A percentile compares a stretch with the other conserved stretches of the same genome.
These are phyloP conservation scores for Pachycephus smyrnensis DNA, from an alignment of 2,888 invertebrate genomes.

Conservation along the genomic window DNA sequence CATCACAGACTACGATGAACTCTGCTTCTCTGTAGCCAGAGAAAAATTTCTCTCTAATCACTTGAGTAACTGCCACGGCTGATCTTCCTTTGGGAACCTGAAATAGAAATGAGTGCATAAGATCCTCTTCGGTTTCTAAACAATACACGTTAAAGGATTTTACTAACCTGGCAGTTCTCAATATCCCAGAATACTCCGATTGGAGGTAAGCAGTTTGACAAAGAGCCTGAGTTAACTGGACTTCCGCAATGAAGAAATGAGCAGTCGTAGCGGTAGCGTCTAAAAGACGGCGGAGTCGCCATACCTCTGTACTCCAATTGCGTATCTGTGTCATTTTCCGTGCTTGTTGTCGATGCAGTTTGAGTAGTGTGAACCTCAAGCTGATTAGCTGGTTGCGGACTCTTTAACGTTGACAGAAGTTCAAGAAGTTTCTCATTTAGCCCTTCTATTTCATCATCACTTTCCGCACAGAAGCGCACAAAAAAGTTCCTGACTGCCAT, in stretches of 20 bases:
- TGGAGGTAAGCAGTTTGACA: slow-evolving; percentile 70
- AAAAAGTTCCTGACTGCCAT: slow-evolving; percentile 45
- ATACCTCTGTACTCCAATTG: slow-evolving; percentile 30
- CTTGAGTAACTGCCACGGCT: slow-evolving; percentile 81
- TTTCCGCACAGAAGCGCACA: slow-evolving; percentile 39
- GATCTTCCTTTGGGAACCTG: slow-evolving; percentile 85
- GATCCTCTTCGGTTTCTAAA: not conserved
- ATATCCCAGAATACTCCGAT: slow-evolving; percentile 95
- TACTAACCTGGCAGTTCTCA: slow-evolving; percentile 83
- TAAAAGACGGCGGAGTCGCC: slow-evolving; percentile 28
- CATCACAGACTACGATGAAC: slow-evolving; percentile 92
- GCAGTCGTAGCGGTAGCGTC: slow-evolving; percentile 46
- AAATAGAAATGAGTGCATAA: slow-evolving; percentile 28
- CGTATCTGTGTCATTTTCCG: slow-evolving; percentile 40
- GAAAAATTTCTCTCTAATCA: slow-evolving; percentile 82
- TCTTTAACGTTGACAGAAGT: slow-evolving; percentile 45
- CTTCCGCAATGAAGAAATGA: slow-evolving; percentile 49
- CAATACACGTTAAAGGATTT: not conserved
- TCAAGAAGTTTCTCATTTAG: slow-evolving; percentile 55
- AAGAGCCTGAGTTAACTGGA: slow-evolving; percentile 43
- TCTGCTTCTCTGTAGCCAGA: slow-evolving; percentile 83
- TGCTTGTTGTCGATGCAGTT: slow-evolving; percentile 40
- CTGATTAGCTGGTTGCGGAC: slow-evolving; percentile 33
- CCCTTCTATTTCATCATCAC: slow-evolving; percentile 51
- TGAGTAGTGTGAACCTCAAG: slow-evolving; percentile 36